Percentiles rank a stretch among this genome's conserved stretches.
phyloP scores from a whole-genome alignment of 2,888 invertebrate species.

The Polydrusus pterygomalis region DNA sequence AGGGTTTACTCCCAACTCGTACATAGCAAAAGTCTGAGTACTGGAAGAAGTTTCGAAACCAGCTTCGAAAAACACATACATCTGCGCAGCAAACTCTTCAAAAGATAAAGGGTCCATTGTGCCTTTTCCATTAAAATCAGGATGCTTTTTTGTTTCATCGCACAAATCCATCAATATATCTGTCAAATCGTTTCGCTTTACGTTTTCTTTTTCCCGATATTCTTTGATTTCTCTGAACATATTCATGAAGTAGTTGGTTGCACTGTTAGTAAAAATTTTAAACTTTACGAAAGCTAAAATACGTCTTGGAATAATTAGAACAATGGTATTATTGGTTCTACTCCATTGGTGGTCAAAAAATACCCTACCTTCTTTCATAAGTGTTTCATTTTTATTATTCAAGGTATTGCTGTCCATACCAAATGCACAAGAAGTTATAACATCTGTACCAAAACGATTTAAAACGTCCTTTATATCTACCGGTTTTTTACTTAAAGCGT shows the following conservation, averaged over 20 bases:
- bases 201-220: slow-evolving; percentile 68
- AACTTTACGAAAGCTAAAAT: slow-evolving; percentile 60
- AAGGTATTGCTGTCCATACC: slow-evolving; percentile 77
- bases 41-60: slow-evolving; percentile 70
- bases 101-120: slow-evolving; percentile 56
- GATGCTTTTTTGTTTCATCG: slow-evolving; percentile 55
- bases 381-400: slow-evolving; percentile 72
- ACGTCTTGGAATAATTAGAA: slow-evolving; percentile 57
- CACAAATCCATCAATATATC: slow-evolving; percentile 70
- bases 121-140: slow-evolving; percentile 54
- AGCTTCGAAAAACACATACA: slow-evolving; percentile 64
- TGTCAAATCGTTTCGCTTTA: slow-evolving; percentile 74
- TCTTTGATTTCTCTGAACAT: slow-evolving; percentile 69
- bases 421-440: slow-evolving; percentile 70
- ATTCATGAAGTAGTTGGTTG: slow-evolving; percentile 70
- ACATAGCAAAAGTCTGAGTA: slow-evolving; percentile 71
- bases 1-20: slow-evolving; percentile 72
- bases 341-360: slow-evolving; percentile 62
- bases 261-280: slow-evolving; percentile 58
- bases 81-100: slow-evolving; percentile 62
- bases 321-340: slow-evolving; percentile 57
- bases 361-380: slow-evolving; percentile 63
- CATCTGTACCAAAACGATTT: slow-evolving; percentile 65
- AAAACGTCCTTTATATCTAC: slow-evolving; percentile 68
- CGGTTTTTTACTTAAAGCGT: slow-evolving; percentile 54